These are phyloP conservation scores for Ochlodes sylvanus DNA, from an alignment of 2,888 invertebrate species.

Conservation along the genomic window DNA sequence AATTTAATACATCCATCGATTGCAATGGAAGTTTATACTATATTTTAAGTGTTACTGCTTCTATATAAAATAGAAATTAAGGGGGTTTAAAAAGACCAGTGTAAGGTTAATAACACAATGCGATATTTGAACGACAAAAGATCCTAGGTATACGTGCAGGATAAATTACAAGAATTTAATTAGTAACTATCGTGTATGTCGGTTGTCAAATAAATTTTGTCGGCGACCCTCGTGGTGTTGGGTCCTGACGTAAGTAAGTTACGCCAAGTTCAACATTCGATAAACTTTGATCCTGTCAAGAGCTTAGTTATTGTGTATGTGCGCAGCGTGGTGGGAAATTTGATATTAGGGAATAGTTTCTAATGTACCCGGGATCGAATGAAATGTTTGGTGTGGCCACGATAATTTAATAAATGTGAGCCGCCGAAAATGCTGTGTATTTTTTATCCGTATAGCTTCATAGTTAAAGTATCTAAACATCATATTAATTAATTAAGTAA, in stretches of 20 bases:
- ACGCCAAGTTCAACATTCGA: constrained; percentile 8
- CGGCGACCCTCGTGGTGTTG: background rate
- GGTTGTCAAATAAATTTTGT: constrained; percentile 9
- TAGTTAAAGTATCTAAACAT: no score
- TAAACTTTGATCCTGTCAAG: constrained; percentile 3
- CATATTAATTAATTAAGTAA: no score
- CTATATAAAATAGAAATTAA: no score
- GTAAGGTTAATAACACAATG: no score
- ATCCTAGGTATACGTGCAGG: background rate
- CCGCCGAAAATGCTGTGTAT: background rate
- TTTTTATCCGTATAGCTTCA: no score
- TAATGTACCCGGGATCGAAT: background rate
- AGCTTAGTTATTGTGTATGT: constrained; percentile 7
- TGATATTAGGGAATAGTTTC: constrained; percentile 8
- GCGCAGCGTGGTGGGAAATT: background rate
- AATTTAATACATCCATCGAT: no score
- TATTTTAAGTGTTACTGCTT: no score
- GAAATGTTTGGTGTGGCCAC: background rate
- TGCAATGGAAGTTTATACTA: no score
- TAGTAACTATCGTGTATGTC: constrained; percentile 8
- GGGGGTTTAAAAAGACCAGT: no score
- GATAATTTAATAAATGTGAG: background rate
- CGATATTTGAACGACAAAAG: no score
- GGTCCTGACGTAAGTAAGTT: constrained; percentile 4
- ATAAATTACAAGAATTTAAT: constrained; percentile 7